A percentile compares a stretch with the other conserved stretches of the same genome.
Evolutionary conservation across 2,797 vertebrate genomes (phyloP).

Genomic region (Melanogrammus aeglefinus): DNA sequence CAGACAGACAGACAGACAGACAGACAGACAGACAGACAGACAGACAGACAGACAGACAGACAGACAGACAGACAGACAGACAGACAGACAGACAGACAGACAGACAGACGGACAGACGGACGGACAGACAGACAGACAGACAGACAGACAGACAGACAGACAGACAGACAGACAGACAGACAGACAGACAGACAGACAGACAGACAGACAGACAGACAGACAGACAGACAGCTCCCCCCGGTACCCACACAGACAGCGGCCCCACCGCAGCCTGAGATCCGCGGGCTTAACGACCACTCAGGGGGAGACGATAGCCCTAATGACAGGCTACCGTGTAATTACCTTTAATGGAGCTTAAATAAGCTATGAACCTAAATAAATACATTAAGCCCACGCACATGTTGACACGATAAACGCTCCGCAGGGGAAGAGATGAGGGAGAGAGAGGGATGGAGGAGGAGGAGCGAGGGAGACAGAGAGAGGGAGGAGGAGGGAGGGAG

Average conservation of each 20-base stretch:
- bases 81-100: too few relatives aligned
- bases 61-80: too few relatives aligned
- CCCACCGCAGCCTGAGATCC: conserved; percentile 44
- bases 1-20: conserved; percentile 7
- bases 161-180: too few relatives aligned
- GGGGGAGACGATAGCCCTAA: conserved; percentile 55
- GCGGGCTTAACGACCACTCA: conserved; percentile 60
- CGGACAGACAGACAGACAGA: too few relatives aligned
- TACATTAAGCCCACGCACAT: conserved; percentile 67
- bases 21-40: too few relatives aligned
- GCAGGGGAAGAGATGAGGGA: conserved; percentile 8
- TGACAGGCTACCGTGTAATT: conserved; percentile 65
- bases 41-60: too few relatives aligned
- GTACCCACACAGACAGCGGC: conserved; percentile 51
- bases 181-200: too few relatives aligned
- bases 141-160: too few relatives aligned
- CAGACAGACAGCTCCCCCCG: too few relatives aligned
- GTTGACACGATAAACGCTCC: conserved; percentile 69
- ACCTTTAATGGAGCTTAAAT: conserved; percentile 72
- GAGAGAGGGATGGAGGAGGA: too few relatives aligned
- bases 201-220: too few relatives aligned
- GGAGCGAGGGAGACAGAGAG: conserved; percentile 1
- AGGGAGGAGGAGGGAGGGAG: background rate
- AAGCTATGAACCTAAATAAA: conserved; percentile 74
- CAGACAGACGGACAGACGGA: too few relatives aligned